These are phyloP conservation scores for Drosophila orena DNA, from an alignment of 1,140 invertebrate species.

Conservation along the genomic window DNA sequence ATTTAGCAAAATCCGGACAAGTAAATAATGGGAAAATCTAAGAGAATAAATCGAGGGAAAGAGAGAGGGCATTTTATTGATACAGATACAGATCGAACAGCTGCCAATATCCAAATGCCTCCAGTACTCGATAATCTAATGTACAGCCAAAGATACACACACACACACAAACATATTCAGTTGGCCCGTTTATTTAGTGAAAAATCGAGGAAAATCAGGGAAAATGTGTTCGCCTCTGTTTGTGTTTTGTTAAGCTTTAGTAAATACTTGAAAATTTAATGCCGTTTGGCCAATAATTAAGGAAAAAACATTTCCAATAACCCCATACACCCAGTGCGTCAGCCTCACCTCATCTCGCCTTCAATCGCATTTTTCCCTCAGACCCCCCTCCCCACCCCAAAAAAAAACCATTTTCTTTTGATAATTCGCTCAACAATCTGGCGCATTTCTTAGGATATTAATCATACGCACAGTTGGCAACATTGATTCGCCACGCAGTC, in stretches of 20 bases:
- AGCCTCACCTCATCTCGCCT: neutral
- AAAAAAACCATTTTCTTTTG: constrained; percentile 2
- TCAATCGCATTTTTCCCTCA: neutral
- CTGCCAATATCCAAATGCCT: constrained; percentile 65
- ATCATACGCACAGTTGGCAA: constrained; percentile 71
- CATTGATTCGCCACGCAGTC: constrained; percentile 29
- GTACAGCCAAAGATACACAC: constrained; percentile 26
- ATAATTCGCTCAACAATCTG: constrained; percentile 27
- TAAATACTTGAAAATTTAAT: constrained; percentile 83
- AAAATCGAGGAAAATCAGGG: constrained; percentile 22
- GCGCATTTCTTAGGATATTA: constrained; percentile 63
- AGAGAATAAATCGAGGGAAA: neutral
- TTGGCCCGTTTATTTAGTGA: constrained; percentile 38
- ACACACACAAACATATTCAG: neutral
- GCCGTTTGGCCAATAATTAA: constrained; percentile 81
- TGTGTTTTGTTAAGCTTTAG: constrained; percentile 80
- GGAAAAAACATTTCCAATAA: constrained; percentile 58
- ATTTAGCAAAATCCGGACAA: constrained; percentile 26
- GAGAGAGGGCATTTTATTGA: constrained; percentile 29
- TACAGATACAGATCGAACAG: constrained; percentile 45
- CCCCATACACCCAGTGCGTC: neutral
- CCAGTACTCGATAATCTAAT: constrained; percentile 41
- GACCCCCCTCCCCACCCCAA: too few species aligned
- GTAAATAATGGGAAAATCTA: constrained; percentile 22
- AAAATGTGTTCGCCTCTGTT: constrained; percentile 33